These are phyloP conservation scores for Cephalopachus bancanus DNA, from an alignment of 2,797 vertebrate genomes.

Conservation along the genomic window DNA sequence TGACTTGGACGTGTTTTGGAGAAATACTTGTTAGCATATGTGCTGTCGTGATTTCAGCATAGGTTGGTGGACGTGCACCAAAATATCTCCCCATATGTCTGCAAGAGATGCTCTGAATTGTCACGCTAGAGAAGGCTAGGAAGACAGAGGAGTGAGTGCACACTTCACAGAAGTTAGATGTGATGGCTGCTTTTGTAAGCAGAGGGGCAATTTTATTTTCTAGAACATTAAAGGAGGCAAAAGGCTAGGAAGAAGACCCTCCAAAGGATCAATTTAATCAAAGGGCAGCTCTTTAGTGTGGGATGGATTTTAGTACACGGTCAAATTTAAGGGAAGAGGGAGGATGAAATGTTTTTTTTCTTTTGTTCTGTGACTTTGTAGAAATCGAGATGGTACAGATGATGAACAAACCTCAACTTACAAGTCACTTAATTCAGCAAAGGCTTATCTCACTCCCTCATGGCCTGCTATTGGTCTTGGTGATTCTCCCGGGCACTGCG, in stretches of 20 bases:
- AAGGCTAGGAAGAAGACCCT: neutral
- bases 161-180: rapidly evolving
- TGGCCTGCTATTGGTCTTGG: neutral
- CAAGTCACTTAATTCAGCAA: neutral
- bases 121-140: neutral
- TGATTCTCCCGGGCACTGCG: neutral
- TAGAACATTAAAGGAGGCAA: neutral
- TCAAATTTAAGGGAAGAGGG: neutral
- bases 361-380: neutral
- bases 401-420: neutral
- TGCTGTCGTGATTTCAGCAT: neutral
- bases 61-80: neutral
- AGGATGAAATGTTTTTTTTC: neutral
- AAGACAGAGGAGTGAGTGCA: neutral
- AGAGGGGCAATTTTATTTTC: neutral
- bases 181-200: neutral
- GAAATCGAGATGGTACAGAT: neutral
- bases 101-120: neutral
- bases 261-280: neutral
- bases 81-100: neutral
- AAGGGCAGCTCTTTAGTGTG: neutral
- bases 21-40: neutral
- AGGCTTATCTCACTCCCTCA: neutral
- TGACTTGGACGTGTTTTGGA: neutral
- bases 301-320: neutral